Evolutionary conservation across 2,888 invertebrate genomes (phyloP).

Genomic region (Lampropteryx suffumata): DNA sequence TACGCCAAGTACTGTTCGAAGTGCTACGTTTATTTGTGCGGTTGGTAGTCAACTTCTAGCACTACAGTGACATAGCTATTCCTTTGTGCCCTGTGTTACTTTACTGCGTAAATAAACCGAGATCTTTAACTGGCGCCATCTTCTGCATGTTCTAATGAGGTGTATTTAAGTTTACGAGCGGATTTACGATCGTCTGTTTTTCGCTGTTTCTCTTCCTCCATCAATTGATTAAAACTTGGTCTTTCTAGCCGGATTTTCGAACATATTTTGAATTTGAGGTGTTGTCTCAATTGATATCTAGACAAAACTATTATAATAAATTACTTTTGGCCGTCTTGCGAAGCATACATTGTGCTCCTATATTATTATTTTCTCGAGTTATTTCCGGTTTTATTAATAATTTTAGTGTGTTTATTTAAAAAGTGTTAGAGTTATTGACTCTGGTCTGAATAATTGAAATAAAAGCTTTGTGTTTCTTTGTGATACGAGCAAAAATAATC

Average conservation of each 20-base stretch:
- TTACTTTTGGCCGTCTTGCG: too few relatives aligned
- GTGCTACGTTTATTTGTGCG: conserved; percentile 6
- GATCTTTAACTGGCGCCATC: conserved; percentile 51
- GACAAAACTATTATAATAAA: too few relatives aligned
- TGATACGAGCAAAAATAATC: too few relatives aligned
- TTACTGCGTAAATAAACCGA: conserved; percentile 38
- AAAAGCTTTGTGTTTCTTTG: too few relatives aligned
- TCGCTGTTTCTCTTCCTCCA: conserved; percentile 41
- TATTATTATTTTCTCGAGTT: too few relatives aligned
- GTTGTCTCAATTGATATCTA: too few relatives aligned
- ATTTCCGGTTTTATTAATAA: too few relatives aligned
- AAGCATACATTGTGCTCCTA: too few relatives aligned
- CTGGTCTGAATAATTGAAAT: too few relatives aligned
- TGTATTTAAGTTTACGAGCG: conserved; percentile 57
- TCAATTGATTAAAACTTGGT: neutral
- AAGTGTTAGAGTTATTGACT: too few relatives aligned
- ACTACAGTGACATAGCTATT: conserved; percentile 20
- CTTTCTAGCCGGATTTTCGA: neutral
- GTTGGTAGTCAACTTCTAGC: neutral
- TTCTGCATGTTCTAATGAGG: conserved; percentile 55
- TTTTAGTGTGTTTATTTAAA: too few relatives aligned
- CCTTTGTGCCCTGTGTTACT: conserved; percentile 24
- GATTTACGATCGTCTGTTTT: conserved; percentile 50
- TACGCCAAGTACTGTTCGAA: neutral
- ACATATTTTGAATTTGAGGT: neutral